Evolutionary conservation across 37 sponge, comb jelly and placozoan species (phyloP).

Genomic region (Tethya wilhelma): DNA sequence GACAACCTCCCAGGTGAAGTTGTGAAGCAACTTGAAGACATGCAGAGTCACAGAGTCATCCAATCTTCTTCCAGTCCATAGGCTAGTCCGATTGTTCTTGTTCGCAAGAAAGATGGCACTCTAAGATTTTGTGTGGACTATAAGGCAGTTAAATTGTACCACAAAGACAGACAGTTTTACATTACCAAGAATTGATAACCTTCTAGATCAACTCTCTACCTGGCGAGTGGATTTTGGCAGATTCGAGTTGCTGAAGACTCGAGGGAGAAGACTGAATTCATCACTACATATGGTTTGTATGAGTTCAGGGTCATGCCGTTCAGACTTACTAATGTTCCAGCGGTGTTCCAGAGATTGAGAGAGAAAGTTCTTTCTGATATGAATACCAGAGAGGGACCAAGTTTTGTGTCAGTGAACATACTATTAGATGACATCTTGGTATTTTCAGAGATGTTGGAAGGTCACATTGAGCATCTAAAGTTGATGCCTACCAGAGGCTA

Average conservation of each 20-base stretch:
- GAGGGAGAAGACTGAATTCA: slow-evolving; percentile 65
- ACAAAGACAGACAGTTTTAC: slow-evolving; percentile 65
- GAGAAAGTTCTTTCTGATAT: slow-evolving; percentile 37
- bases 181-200: slow-evolving; percentile 26
- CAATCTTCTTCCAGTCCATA: too few relatives aligned
- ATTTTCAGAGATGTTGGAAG: slow-evolving; percentile 20
- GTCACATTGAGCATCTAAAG: slow-evolving; percentile 33
- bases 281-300: slow-evolving; percentile 52
- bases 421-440: slow-evolving; percentile 44
- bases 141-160: slow-evolving; percentile 46
- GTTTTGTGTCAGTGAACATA: slow-evolving; percentile 35
- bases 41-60: too few relatives aligned
- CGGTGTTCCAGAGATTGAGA: slow-evolving; percentile 37
- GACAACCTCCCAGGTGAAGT: too few relatives aligned
- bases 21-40: too few relatives aligned
- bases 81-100: slow-evolving; percentile 73
- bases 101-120: slow-evolving; percentile 41
- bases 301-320: slow-evolving; percentile 75
- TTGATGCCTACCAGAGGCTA: slow-evolving; percentile 7
- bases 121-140: slow-evolving; percentile 56
- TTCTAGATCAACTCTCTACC: slow-evolving; percentile 66
- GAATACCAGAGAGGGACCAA: slow-evolving; percentile 39
- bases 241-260: slow-evolving; percentile 14
- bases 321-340: slow-evolving; percentile 61
- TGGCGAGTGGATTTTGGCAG: slow-evolving; percentile 76